A percentile compares a stretch with the other conserved stretches of the same genome.
These are phyloP conservation scores for Rhineura floridana DNA, from an alignment of 2,113 vertebrate genomes.

Conservation along the genomic window DNA sequence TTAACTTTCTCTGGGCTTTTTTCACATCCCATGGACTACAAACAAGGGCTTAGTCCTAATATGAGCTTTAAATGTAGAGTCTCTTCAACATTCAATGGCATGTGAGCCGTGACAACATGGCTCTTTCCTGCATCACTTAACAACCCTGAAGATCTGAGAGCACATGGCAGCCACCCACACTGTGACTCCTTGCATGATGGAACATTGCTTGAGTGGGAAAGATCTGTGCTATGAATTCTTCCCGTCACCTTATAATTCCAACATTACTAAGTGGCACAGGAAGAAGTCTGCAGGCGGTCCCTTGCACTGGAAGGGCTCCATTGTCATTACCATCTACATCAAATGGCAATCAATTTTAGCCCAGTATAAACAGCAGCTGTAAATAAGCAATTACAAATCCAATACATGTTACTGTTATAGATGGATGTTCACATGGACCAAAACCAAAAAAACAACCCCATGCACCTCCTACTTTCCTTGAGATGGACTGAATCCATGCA, in stretches of 20 bases:
- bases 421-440: slow-evolving; percentile 23
- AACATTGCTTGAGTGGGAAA: background rate
- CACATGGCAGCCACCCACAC: too few species aligned
- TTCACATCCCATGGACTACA: background rate
- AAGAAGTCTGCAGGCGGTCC: too few species aligned
- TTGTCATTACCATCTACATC: background rate
- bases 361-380: background rate
- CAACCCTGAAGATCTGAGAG: too few species aligned
- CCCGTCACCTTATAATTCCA: background rate
- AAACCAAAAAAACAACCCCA: fast-evolving
- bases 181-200: too few species aligned
- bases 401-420: background rate
- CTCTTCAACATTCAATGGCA: background rate
- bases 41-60: background rate
- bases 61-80: background rate
- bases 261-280: too few species aligned
- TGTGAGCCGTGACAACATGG: too few species aligned
- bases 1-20: background rate
- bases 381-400: background rate
- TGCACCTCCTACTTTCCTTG: background rate
- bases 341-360: background rate
- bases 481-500: background rate
- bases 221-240: background rate
- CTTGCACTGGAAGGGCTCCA: background rate
- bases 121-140: too few species aligned